phyloP scores from a whole-genome alignment of 2,113 vertebrate species.

The Phaetusa simplex region DNA sequence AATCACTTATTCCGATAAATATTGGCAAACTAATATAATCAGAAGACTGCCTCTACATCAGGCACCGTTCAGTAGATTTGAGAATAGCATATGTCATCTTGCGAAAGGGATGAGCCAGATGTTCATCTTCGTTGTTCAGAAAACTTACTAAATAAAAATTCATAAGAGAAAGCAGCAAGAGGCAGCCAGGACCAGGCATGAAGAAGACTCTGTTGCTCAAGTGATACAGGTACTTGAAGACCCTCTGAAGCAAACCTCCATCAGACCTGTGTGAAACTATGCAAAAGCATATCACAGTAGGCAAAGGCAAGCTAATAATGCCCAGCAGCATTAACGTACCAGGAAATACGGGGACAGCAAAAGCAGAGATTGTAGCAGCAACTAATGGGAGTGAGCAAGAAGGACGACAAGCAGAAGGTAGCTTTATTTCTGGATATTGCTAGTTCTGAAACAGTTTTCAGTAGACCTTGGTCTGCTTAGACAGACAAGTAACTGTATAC shows the following conservation, averaged over 20 bases:
- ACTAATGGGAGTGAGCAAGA: rapidly evolving
- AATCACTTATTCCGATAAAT: background rate
- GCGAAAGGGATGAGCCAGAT: background rate
- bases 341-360: background rate
- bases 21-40: background rate
- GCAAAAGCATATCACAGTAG: background rate
- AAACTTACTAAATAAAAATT: background rate
- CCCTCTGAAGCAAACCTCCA: background rate
- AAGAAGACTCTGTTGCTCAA: background rate
- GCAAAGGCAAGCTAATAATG: background rate
- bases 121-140: background rate
- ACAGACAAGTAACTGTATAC: background rate
- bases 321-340: background rate
- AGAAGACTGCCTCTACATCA: background rate
- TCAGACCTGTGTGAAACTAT: background rate
- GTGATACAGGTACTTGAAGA: background rate
- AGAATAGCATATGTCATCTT: background rate
- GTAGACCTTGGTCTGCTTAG: background rate
- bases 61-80: background rate
- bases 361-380: background rate
- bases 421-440: background rate
- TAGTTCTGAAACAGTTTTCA: background rate
- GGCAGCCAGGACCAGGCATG: background rate
- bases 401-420: background rate
- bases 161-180: background rate